A percentile compares a stretch with the other conserved stretches of the same genome.
Conservation (phyloP, 2,113 vertebrate genomes). For the Stigmatopora nigra region DNA sequence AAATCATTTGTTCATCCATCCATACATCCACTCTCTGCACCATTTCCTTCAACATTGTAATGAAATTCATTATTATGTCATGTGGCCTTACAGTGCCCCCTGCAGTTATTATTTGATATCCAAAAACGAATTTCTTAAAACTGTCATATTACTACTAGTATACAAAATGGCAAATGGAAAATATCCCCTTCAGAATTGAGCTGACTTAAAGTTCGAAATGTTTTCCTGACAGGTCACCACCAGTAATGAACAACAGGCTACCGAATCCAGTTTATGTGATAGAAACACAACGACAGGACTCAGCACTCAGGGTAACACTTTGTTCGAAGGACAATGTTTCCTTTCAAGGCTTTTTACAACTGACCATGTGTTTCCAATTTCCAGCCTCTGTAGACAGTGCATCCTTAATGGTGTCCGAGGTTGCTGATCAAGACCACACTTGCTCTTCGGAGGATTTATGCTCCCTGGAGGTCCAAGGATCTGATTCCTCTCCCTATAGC, state of each 20-base stretch:
- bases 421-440: constrained; percentile 71
- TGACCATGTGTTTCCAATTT: constrained; percentile 3
- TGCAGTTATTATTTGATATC: constrained; percentile 17
- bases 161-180: not conserved
- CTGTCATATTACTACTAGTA: not conserved
- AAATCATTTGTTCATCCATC: not conserved
- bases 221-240: constrained; percentile 64
- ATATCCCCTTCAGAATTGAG: not conserved
- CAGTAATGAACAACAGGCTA: constrained; percentile 71
- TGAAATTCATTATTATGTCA: not conserved
- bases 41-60: no score
- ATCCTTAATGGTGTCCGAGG: constrained; percentile 76
- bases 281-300: constrained; percentile 71
- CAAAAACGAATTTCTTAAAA: not conserved
- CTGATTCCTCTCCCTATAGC: constrained; percentile 73
- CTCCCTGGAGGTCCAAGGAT: constrained; percentile 79
- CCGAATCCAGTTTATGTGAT: constrained; percentile 74
- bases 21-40: no score
- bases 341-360: not conserved
- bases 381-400: constrained; percentile 78
- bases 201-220: not conserved
- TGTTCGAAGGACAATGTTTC: not conserved
- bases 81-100: constrained; percentile 46
- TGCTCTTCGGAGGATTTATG: constrained; percentile 81
- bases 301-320: constrained; percentile 80